Base-by-base conservation (phyloP, 1,140 invertebrate species). In the Luehdorfia chinensis region DNA sequence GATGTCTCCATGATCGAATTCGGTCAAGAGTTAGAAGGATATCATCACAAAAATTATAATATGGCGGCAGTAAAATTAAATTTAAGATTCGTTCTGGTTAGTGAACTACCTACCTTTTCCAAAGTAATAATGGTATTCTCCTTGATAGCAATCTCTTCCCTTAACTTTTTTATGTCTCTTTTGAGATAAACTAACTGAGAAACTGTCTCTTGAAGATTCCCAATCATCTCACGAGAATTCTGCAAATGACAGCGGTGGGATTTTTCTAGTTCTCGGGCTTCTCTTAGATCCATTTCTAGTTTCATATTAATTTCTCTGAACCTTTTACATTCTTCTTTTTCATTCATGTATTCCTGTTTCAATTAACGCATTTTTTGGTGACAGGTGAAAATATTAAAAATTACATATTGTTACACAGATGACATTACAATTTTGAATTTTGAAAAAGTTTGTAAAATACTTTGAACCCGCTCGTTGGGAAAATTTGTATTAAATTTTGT, bases 171-270 rank as follows among this genome's bases (percentile, higher is more conserved):
- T 1, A 75, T 47, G 30, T 87, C 84, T 28, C 75, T 65, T 68
- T 85, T 88, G 4, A 87, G 47, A 61, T 79, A 79, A 25, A 86
- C 69, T 7, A 88, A 49, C 19, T 86, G 76, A 8, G 84, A 79
- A 12, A 88, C 77, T 4, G 80, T 84, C 30, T 80, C 70, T 57
- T 88, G 84, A 28, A 87, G 65, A 44, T 80, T 85, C 12, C 51
- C 72, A 18, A 88, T 84, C 68, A 88, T 81, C 68, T 88, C 76
- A 21, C 79, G 63, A 12, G 81, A 79, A 7, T 60, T 66, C 30
- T 72, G 47, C 30, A 87, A 72, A 51, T 79, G 71, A 39, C 73
- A 75, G 8, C 74, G 66, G 57, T 85, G 80, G 0, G 73, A 75
- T 47, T 87, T 86, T 55, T 81, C 78, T 9, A 74, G 52, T 51